Evolutionary conservation across 2,888 invertebrate species (phyloP).

Genomic region (Torymus aiolomorphi): DNA sequence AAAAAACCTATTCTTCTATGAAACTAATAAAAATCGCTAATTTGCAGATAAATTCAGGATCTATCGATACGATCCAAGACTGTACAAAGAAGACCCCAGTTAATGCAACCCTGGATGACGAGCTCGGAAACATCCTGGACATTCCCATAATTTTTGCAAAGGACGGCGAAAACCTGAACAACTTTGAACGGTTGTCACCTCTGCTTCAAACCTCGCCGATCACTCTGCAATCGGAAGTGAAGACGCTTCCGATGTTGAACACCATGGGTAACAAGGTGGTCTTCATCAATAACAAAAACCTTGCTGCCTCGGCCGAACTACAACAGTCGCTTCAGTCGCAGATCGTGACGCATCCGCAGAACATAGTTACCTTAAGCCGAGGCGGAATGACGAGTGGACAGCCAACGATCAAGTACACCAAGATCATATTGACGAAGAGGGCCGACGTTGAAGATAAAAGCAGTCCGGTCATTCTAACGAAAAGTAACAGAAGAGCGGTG

Average conservation of each 20-base stretch:
- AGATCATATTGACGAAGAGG: constrained; percentile 77
- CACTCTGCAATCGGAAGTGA: constrained; percentile 51
- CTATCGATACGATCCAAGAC: constrained; percentile 23
- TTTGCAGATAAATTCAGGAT: constrained; percentile 34
- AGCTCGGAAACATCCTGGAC: constrained; percentile 79
- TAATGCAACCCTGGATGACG: constrained; percentile 64
- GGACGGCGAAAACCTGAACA: constrained; percentile 76
- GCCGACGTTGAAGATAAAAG: constrained; percentile 61
- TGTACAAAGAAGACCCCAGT: neutral
- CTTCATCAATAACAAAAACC: constrained; percentile 43
- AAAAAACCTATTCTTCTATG: too few species aligned
- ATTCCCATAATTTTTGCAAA: constrained; percentile 83
- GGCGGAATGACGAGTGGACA: constrained; percentile 47
- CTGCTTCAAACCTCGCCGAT: constrained; percentile 57
- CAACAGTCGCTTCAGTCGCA: constrained; percentile 25
- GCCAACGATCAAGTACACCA: constrained; percentile 75
- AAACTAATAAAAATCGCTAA: neutral
- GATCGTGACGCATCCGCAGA: constrained; percentile 53
- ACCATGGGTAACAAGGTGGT: constrained; percentile 31
- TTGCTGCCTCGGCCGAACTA: constrained; percentile 7
- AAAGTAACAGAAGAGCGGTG: constrained; percentile 50
- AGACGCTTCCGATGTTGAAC: constrained; percentile 32
- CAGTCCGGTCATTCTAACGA: constrained; percentile 66
- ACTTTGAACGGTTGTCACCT: constrained; percentile 31
- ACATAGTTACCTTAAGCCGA: constrained; percentile 38